These are phyloP conservation scores for Strongylocentrotus purpuratus DNA, from an alignment of 35 echinoderm and acorn worm genomes.

Conservation along the genomic window DNA sequence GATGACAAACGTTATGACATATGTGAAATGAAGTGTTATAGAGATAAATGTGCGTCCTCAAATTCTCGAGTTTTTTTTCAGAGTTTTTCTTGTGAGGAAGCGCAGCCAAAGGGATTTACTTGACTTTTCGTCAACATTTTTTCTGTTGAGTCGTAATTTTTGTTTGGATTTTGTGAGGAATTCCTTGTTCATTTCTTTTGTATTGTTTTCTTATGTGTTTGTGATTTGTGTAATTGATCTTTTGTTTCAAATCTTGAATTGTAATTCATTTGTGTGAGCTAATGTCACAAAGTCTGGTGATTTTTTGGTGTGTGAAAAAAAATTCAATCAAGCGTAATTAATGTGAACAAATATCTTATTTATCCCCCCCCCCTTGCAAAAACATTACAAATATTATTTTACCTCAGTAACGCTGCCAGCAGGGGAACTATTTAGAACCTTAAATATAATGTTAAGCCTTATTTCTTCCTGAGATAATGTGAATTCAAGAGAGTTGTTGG, in stretches of 20 bases:
- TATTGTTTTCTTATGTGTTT: not conserved
- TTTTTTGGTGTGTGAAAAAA: not conserved
- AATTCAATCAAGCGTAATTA: not conserved
- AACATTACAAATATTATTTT: too few relatives aligned
- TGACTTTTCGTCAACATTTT: not conserved
- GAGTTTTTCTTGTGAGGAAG: not conserved
- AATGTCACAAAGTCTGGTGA: not conserved
- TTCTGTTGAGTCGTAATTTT: not conserved
- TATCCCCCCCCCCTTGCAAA: not conserved
- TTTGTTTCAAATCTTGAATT: not conserved
- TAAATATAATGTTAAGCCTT: too few relatives aligned
- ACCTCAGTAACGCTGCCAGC: too few relatives aligned
- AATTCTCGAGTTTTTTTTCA: not conserved
- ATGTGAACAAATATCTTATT: not conserved
- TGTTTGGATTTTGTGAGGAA: not conserved
- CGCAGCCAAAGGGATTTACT: not conserved
- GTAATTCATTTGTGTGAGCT: not conserved
- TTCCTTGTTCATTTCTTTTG: not conserved
- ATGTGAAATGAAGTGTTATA: not conserved
- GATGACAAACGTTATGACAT: not conserved
- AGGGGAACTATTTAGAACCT: too few relatives aligned
- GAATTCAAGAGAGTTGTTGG: too few relatives aligned
- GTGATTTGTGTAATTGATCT: not conserved
- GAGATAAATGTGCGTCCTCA: not conserved
- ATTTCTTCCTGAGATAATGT: too few relatives aligned